phyloP scores from a whole-genome alignment of 2,113 vertebrate genomes.

The Anser cygnoides region DNA sequence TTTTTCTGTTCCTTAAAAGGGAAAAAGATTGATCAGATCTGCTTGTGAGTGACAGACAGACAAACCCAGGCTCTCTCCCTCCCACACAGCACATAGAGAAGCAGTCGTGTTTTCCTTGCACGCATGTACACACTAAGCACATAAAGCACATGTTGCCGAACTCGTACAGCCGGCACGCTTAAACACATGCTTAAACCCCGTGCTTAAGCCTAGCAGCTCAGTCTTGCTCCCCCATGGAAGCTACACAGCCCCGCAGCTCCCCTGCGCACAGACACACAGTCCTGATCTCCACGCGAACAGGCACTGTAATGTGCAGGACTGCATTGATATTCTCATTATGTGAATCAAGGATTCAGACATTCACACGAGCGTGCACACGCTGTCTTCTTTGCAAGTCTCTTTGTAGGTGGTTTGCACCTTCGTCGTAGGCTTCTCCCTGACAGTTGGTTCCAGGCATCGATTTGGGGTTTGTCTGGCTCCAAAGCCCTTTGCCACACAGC shows the following conservation, averaged over 20 bases:
- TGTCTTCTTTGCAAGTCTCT: not conserved
- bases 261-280: not conserved
- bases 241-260: not conserved
- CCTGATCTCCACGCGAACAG: not conserved
- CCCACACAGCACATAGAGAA: not conserved
- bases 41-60: constrained; percentile 8
- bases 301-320: not conserved
- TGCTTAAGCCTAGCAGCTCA: not conserved
- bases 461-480: constrained; percentile 67
- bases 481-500: constrained; percentile 69
- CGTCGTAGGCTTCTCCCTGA: not conserved
- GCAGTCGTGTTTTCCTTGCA: not conserved
- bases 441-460: constrained; percentile 62
- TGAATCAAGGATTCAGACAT: not conserved
- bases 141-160: not conserved
- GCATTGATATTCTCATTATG: not conserved
- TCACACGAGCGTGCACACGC: not conserved
- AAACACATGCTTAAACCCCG: not conserved
- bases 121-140: not conserved
- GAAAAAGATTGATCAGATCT: constrained; percentile 6
- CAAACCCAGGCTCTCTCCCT: not conserved
- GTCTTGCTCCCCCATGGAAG: accelerated
- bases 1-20: not conserved
- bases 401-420: not conserved
- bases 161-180: not conserved